Evolutionary conservation across 2,888 invertebrate genomes (phyloP), one percentile per base, ranked within the genome.

Genomic region (Lycia hirtaria): DNA sequence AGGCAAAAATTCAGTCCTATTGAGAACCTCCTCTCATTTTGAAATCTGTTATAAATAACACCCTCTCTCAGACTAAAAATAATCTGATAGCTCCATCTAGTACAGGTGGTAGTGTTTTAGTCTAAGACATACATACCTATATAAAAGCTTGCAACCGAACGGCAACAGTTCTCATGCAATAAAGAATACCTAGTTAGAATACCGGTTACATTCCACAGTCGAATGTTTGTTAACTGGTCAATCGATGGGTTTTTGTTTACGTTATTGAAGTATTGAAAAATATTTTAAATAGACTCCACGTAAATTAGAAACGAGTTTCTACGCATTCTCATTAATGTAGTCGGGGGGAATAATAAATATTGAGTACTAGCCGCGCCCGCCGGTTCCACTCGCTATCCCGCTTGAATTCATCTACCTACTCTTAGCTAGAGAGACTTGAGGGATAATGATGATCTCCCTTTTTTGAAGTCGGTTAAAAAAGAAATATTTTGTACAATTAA

Each of bases 251-350:
- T 69, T 69, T 72, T 67, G 62, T 68, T 68, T 68, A 67, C 64
- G 59, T 65, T 64, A 63, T 70, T 67, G 64, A 62, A 65, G 53
- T 63, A 60, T 56, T 64, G 56, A 61, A 67, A 61, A 60, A 67
- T 56, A 64, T 55, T 60, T 65, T 62, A 48, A 64, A 56, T 50
- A 60, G 60, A 57, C 56, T 59, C 52, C 60, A 68, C 64, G 67
- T 72, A 72, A 77, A 76, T 72, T 71, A 67, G 63, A 75, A 79
- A 76, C 71, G 70, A 71, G 76, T 76, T 70, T 75, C 72, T 73
- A 78, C 72, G 78, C 73, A 78, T 76, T 81, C 77, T 78, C 77
- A 78, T 81, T 77, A 83, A 80, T 78, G 69, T 73, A 68, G 74
- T 38, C 22, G 38, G 17, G 19, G 76, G 77, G 75, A 79, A 79